Evolutionary conservation across 2,797 vertebrate species (phyloP), one percentile per base, ranked within the genome.

Genomic region (Artibeus jamaicensis): DNA sequence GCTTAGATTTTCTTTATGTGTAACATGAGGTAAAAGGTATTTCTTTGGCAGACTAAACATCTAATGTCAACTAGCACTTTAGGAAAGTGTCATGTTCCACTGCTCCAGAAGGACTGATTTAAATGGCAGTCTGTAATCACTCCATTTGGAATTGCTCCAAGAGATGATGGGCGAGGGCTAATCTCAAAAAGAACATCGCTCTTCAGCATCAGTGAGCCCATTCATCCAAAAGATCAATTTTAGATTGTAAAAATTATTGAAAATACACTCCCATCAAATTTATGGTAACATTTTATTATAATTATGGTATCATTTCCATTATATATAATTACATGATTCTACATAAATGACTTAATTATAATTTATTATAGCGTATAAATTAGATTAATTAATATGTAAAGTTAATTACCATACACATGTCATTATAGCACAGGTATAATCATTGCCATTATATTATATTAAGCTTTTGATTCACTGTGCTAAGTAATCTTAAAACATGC

Each of bases 21-120:
- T 84, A 85, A 50, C 12, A 70, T 68, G 37, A 79, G 34, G 73
- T 87, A 11, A 94, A 94, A 26, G 39, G 42, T 70, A 16, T 73
- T 91, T 91, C 90, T 83, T 73, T 88, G 57, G 15, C 87, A 96
- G 24, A 93, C 78, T 93, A 89, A 97, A 96, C 18, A 89, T 32
- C 68, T 93, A 96, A 94, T 59, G 24, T 96, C 95, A 97, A 92
- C 89, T 62, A 87, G 21, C 86, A 78, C 89, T 93, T 90, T 82
- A 97, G 50, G 86, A 96, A 90, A 94, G 53, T 82, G 50, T 96
- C 91, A 91, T 55, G 96, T 94, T 95, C 78, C 55, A 82, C 34
- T n/a, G 5, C n/a, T 76, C 46, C 65, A 88, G 89, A 85, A 95
- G 26, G 18, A 67, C 1, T 83, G 50, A 96, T 82, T 94, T 88